Conservation (phyloP, 2,888 invertebrate species). For the Tortricodes alternella region DNA sequence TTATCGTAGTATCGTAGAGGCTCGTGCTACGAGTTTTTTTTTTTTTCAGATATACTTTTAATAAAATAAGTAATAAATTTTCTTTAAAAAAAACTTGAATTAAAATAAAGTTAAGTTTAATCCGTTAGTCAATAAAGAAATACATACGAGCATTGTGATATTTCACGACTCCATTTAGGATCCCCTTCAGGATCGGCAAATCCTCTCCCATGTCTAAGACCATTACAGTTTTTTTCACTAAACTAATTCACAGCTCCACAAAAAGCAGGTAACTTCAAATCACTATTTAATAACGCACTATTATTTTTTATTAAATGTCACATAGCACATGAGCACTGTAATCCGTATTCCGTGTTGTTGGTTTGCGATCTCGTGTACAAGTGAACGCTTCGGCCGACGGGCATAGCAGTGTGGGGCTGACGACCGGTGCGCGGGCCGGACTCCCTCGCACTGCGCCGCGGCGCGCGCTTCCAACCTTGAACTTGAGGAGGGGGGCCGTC, state of each 20-base stretch:
- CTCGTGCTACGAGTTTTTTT: background rate
- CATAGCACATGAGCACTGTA: constrained; percentile 75
- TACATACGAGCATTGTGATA: constrained; percentile 97
- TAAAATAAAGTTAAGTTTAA: constrained; percentile 24
- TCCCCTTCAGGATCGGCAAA: constrained; percentile 94
- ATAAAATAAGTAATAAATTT: background rate
- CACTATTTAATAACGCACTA: constrained; percentile 36
- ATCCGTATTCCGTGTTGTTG: constrained; percentile 54
- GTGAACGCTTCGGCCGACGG: constrained; percentile 58
- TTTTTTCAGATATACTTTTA: background rate
- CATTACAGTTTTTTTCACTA: constrained; percentile 73
- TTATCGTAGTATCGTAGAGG: constrained; percentile 19
- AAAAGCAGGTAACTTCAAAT: constrained; percentile 71
- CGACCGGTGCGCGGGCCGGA: constrained; percentile 82
- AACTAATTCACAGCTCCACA: constrained; percentile 81
- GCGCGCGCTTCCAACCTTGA: constrained; percentile 85
- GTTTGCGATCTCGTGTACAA: constrained; percentile 67
- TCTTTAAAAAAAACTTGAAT: background rate
- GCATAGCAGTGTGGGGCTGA: constrained; percentile 78
- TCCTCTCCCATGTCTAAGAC: constrained; percentile 91
- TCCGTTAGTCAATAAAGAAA: constrained; percentile 40
- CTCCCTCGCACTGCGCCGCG: constrained; percentile 83
- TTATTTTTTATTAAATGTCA: constrained; percentile 43
- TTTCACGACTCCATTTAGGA: constrained; percentile 94
- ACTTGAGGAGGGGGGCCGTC: constrained; percentile 81